Evolutionary conservation across 2,113 vertebrate species (phyloP), one percentile per base, ranked within the genome.

Genomic region (Hepsetus odoe): DNA sequence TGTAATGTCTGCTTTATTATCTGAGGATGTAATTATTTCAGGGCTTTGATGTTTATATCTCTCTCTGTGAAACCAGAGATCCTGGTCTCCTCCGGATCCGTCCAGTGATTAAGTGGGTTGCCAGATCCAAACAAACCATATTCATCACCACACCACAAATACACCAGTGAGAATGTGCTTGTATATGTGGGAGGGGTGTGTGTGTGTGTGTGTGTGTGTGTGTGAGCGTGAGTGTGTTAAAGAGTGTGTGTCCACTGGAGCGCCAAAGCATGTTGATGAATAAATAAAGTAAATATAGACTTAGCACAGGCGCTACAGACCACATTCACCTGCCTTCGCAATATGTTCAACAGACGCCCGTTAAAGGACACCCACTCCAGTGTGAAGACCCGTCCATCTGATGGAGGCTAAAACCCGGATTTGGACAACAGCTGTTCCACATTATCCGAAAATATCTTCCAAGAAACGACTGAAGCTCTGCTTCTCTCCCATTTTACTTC

Each of bases 61-160:
- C 24, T 55, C 7, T 55, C 12, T 22, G 2, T 24, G 8, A 55
- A 22, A 55, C 2, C n/a, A 4, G 51, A 55, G 20, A 22, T 8
- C n/a, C 9, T 4, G n/a, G n/a, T 24, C 51, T 24, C 51, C 51
- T 24, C n/a, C 0, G 51, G n/a, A 20, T 55, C 22, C n/a, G 9
- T 20, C 11, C 51, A 22, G n/a, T 55, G 51, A 55, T 55, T 55
- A 55, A 55, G 20, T 55, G 51, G 51, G 51, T 55, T 55, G 51
- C 51, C n/a, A 55, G 51, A 24, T 55, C 24, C n/a, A 55, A 55
- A n/a, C 51, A 55, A 55, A 24, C 51, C 51, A 55, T 22, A 55
- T 55, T 55, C 51, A 55, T 55, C 51, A 55, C 51, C n/a, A 55
- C 49, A 51, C 49, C 49, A 51, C 49, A 51, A 5, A 51, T n/a